A percentile compares a stretch with the other conserved stretches of the same genome.
Evolutionary conservation across 2,797 vertebrate genomes (phyloP).

Genomic region (Pristis pectinata): DNA sequence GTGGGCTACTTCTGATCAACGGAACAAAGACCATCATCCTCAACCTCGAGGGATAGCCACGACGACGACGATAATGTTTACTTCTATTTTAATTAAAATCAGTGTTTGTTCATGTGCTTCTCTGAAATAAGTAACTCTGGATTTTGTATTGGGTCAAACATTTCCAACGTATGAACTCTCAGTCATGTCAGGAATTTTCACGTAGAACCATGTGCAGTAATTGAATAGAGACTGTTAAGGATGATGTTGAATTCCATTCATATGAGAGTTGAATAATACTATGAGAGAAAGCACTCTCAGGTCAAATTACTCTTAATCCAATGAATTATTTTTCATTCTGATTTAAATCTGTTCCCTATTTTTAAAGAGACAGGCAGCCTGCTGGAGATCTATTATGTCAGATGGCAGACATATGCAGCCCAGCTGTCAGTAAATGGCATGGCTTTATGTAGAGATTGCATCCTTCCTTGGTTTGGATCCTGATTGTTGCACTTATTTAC

Average conservation of each 20-base stretch:
- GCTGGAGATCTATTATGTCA: background rate
- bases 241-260: background rate
- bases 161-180: background rate
- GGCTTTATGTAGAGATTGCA: background rate
- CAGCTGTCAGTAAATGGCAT: background rate
- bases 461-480: background rate
- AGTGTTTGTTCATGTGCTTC: background rate
- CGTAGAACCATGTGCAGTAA: background rate
- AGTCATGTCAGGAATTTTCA: background rate
- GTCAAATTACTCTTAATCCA: background rate
- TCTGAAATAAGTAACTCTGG: background rate
- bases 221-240: background rate
- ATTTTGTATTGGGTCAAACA: background rate
- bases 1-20: no score
- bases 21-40: no score
- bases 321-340: conserved; percentile 7
- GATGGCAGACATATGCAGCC: background rate
- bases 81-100: background rate
- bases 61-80: background rate
- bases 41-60: no score
- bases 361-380: background rate
- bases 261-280: background rate
- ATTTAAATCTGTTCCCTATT: conserved; percentile 25
- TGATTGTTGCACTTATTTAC: background rate
- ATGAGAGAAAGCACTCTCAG: background rate